Base-by-base conservation (phyloP, 2,797 vertebrate species). In the Sandelia bainsii region DNA sequence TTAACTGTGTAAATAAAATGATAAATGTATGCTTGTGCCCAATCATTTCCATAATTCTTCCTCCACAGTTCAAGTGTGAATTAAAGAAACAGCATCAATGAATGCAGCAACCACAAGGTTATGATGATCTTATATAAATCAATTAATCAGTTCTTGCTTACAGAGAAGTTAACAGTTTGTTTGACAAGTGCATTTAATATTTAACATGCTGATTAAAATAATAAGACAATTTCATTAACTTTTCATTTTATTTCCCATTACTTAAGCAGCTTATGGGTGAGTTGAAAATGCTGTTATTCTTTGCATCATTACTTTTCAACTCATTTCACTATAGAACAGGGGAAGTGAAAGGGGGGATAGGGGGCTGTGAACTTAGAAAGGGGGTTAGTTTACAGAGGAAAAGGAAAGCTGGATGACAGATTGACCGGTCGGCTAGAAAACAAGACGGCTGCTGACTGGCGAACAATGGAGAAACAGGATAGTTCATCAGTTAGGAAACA, bases 381-480 rank as follows among this genome's bases (percentile, higher is more conserved):
- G 10, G 11, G 57, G 37, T 53, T 13, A 23, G 46, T 44, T n/a
- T 23, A 71, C 27, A 29, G 52, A 60, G 52, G 64, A 82, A 66
- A 22, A 74, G 74, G 77, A 82, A 87, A 60, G 37, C 75, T 83
- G 51, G 64, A 81, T 67, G 79, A 72, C 79, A 77, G 70, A 48
- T 44, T 6, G 69, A 60, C 25, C 80, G 76, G 77, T 58, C 75
- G 84, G 53, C 20, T 14, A 32, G 81, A 62, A 87, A 87, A 75
- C 34, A 64, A 65, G 56, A 49, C 42, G 34, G 52, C 60, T 73
- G 13, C 56, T 53, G 75, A 64, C 29, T 52, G 69, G 48, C 69
- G 78, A 88, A 91, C 90, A 91, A 91, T 90, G 68, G 70, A 50
- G 72, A 34, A 83, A 84, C 87, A 67, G 85, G 79, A 86, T 70